Evolutionary conservation across 1,140 invertebrate genomes (phyloP), one percentile per base, ranked within the genome.

Genomic region (Philotrypesis tridentata): DNA sequence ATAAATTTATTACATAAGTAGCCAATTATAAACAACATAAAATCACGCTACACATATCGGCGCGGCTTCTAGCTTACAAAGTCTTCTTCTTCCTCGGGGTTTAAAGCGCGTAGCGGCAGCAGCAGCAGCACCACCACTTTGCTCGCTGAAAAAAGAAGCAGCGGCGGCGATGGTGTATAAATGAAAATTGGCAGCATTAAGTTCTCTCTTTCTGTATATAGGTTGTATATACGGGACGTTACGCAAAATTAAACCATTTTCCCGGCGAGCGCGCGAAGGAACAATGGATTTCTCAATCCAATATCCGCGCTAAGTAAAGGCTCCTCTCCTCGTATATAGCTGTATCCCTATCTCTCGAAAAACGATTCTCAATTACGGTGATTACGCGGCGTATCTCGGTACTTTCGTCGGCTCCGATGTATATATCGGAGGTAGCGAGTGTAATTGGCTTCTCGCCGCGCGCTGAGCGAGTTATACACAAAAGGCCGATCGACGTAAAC

Each of bases 311-410:
- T 61, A 70, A 76, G 72, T 60, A 70, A 73, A 70, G 73, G 27
- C 70, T 55, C 60, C n/a, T n/a, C n/a, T n/a, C n/a, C n/a, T 65
- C 48, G 82, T 78, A 84, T 79, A 2, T 83, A n/a, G n/a, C n/a
- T n/a, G n/a, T n/a, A 80, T 80, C 85, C 84, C 82, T 84, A 83
- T 85, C 48, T 55, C 48, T 17, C 17, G 48, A 55, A 55, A n/a
- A 55, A n/a, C 48, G 48, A 78, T 83, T 72, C 85, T 85, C 85
- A 85, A 88, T 87, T 88, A 85, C 84, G 82, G 85, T 87, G 83
- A 88, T 88, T 88, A 87, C 86, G 84, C 83, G 82, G 85, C 82
- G 83, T 78, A 86, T 87, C 85, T 84, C 83, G 78, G 67, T 82
- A 48, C 77, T 85, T 83, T 84, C 82, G 74, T 68, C 75, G 76